phyloP scores from a whole-genome alignment of 2,888 invertebrate species.

The Lycia hirtaria region DNA sequence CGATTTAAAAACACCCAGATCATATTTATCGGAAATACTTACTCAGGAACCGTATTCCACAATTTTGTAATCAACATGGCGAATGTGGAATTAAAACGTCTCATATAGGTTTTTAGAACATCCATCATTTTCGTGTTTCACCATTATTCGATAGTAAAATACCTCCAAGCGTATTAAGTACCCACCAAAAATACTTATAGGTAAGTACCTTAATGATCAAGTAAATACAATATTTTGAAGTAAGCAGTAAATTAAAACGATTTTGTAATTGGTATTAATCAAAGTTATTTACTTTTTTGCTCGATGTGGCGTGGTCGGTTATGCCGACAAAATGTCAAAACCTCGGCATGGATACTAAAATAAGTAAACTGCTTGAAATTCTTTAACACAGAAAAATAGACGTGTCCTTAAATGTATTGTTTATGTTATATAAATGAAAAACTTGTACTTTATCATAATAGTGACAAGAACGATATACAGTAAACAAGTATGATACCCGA shows the following conservation, averaged over 20 bases:
- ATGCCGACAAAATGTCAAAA: constrained; percentile 13
- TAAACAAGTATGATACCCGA: no score
- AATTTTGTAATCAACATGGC: no score
- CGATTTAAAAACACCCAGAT: no score
- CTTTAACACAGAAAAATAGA: constrained; percentile 4
- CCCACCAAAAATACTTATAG: no score
- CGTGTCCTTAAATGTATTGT: constrained; percentile 7
- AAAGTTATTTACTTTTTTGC: constrained; percentile 46
- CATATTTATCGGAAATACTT: no score
- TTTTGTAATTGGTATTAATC: constrained; percentile 49
- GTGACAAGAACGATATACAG: neutral
- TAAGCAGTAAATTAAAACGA: constrained; percentile 39
- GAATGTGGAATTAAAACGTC: no score
- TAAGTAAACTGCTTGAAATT: constrained; percentile 3
- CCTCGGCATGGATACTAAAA: constrained; percentile 3
- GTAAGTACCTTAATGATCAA: no score
- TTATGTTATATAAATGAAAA: neutral
- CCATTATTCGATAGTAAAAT: no score
- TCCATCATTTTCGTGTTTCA: no score
- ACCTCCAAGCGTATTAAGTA: no score
- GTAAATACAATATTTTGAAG: constrained; percentile 5
- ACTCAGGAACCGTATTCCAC: no score
- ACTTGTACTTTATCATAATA: neutral
- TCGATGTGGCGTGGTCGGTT: constrained; percentile 13
- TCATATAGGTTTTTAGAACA: no score